These are phyloP conservation scores for Cyrtonyx montezumae DNA, from an alignment of 2,113 vertebrate genomes.

Conservation along the genomic window DNA sequence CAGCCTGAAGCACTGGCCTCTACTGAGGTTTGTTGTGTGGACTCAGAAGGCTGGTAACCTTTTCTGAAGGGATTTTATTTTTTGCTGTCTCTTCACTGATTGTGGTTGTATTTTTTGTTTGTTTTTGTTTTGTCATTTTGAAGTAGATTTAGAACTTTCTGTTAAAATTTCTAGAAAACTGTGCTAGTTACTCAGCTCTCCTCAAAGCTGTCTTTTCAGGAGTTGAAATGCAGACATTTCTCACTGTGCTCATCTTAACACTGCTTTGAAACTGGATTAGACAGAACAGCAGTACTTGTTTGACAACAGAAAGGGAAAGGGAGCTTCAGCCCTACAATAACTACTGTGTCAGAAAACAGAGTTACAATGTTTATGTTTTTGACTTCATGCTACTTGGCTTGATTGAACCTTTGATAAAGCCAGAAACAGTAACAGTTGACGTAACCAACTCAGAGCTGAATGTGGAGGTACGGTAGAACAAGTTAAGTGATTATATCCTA, in stretches of 20 bases:
- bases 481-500: neutral
- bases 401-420: neutral
- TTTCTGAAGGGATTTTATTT: neutral
- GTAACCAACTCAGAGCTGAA: neutral
- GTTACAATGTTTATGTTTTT: neutral
- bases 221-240: neutral
- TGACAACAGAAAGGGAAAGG: neutral
- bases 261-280: neutral
- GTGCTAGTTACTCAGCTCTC: neutral
- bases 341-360: conserved; percentile 3
- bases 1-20: neutral
- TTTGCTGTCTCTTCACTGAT: neutral
- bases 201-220: neutral
- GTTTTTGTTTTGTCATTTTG: neutral
- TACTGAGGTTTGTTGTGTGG: neutral
- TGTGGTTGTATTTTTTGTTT: fast-evolving
- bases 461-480: neutral
- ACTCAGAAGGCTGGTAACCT: neutral
- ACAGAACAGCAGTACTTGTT: neutral
- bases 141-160: neutral
- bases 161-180: neutral
- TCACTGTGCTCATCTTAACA: neutral
- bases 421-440: neutral
- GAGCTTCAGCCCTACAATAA: neutral
- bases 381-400: neutral